phyloP scores from a whole-genome alignment of 23 tunicate genomes.

The Styela clava region DNA sequence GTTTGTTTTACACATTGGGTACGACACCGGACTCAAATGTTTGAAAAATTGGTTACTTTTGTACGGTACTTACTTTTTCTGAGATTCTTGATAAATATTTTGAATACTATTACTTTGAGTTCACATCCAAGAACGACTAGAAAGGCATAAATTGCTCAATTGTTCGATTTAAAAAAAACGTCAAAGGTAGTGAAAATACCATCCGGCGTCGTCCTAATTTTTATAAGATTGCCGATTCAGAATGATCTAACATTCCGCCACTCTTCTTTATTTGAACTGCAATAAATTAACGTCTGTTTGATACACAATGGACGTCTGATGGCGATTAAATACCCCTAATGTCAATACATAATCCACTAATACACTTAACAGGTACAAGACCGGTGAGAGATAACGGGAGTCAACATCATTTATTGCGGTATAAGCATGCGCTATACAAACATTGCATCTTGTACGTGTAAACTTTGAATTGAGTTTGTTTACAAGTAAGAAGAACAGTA shows the following conservation, averaged over 20 bases:
- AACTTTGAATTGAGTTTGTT: too few relatives aligned
- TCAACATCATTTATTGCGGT: not conserved
- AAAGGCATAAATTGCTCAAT: too few relatives aligned
- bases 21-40: not conserved
- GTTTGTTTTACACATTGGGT: not conserved
- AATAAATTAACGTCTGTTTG: not conserved
- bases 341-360: not conserved
- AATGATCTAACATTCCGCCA: not conserved
- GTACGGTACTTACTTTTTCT: too few relatives aligned
- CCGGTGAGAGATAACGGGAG: not conserved
- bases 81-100: too few relatives aligned
- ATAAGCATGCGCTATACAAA: not conserved
- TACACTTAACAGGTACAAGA: not conserved
- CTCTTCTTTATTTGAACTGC: not conserved
- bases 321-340: conserved; percentile 15
- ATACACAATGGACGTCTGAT: not conserved
- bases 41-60: too few relatives aligned
- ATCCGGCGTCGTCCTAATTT: not conserved
- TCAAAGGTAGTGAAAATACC: not conserved
- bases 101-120: too few relatives aligned
- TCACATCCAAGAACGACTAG: too few relatives aligned
- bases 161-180: too few relatives aligned
- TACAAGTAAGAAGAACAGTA: too few relatives aligned
- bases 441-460: not conserved
- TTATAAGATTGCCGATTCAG: not conserved